phyloP scores from a whole-genome alignment of 2,113 vertebrate species.

The Irena cyanogastra region DNA sequence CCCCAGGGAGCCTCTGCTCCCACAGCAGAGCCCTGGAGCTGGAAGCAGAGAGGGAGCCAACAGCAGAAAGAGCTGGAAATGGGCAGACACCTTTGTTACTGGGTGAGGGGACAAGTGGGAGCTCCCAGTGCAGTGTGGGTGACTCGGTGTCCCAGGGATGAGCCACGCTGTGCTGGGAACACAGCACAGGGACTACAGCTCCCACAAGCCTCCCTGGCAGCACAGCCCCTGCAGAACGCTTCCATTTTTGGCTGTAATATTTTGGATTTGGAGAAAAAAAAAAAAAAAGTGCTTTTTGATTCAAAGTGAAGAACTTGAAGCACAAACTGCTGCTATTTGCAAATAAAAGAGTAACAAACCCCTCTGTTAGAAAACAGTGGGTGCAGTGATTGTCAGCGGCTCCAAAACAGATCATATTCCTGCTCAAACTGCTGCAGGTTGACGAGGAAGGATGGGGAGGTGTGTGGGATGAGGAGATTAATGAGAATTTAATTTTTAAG shows the following conservation, averaged over 20 bases:
- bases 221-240: not conserved
- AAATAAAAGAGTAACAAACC: not conserved
- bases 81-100: not conserved
- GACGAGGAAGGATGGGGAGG: not conserved
- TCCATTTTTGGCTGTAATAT: not conserved
- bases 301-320: not conserved
- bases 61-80: not conserved
- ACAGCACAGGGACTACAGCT: not conserved
- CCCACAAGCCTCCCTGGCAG: not conserved
- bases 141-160: fast-evolving
- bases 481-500: not conserved
- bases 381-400: not conserved
- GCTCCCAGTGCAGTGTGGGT: fast-evolving
- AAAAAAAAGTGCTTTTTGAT: not conserved
- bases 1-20: not conserved
- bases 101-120: not conserved
- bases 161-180: fast-evolving
- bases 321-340: not conserved
- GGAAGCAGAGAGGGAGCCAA: not conserved
- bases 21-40: not conserved
- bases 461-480: not conserved
- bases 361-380: not conserved
- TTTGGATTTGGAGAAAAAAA: fast-evolving
- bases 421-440: not conserved
- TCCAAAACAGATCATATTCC: not conserved